phyloP scores from a whole-genome alignment of 1,140 invertebrate genomes.

The Harlomillsia oculata region DNA sequence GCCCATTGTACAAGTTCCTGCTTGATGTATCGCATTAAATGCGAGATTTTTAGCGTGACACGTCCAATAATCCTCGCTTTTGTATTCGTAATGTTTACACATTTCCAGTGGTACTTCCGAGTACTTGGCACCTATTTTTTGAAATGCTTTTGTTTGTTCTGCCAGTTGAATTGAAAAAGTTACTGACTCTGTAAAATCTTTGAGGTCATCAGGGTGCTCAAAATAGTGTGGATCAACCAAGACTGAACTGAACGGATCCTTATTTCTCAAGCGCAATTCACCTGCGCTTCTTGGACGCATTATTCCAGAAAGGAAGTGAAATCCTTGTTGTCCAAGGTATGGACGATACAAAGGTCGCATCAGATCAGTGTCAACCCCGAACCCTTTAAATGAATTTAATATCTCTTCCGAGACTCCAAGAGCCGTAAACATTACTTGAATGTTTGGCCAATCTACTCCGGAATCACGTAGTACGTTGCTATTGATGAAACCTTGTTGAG shows the following conservation, averaged over 20 bases:
- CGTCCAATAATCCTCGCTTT: slow-evolving; percentile 34
- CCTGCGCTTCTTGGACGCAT: slow-evolving; percentile 19
- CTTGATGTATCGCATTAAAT: slow-evolving; percentile 26
- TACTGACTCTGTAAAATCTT: neutral
- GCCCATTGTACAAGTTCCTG: slow-evolving; percentile 27
- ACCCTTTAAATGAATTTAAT: neutral
- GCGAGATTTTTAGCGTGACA: slow-evolving; percentile 33
- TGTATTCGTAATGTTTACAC: slow-evolving; percentile 22
- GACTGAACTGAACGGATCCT: slow-evolving; percentile 22
- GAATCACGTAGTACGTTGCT: neutral
- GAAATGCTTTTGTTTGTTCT: slow-evolving; percentile 9
- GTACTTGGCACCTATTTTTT: neutral
- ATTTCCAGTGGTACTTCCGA: neutral
- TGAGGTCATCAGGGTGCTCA: slow-evolving; percentile 21
- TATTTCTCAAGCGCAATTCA: slow-evolving; percentile 24
- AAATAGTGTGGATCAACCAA: slow-evolving; percentile 29
- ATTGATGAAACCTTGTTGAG: slow-evolving; percentile 7
- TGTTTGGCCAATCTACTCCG: slow-evolving; percentile 25
- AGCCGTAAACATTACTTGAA: slow-evolving; percentile 16
- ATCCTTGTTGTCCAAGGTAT: slow-evolving; percentile 7
- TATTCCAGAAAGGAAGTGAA: slow-evolving; percentile 11
- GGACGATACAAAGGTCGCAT: slow-evolving; percentile 5
- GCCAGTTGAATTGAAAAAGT: neutral
- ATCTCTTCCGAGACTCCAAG: neutral
- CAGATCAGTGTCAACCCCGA: slow-evolving; percentile 9